phyloP scores from a whole-genome alignment of 1,140 invertebrate genomes.

The Hycleus cichorii region DNA sequence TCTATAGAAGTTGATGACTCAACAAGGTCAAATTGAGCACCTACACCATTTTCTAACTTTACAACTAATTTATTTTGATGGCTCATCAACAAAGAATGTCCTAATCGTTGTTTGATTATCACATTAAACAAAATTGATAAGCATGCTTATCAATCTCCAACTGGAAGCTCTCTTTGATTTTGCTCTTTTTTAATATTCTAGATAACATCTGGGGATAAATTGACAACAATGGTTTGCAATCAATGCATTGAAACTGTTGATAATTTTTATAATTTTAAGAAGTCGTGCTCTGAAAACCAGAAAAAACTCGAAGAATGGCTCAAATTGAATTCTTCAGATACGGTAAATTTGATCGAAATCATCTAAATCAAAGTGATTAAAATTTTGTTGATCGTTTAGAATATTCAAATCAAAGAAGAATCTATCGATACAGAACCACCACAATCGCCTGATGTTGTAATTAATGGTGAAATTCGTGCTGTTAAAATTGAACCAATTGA shows the following conservation, averaged over 20 bases:
- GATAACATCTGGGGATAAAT: slow-evolving; percentile 48
- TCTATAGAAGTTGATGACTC: too few species aligned
- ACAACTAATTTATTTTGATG: too few species aligned
- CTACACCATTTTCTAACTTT: too few species aligned
- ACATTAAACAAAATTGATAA: too few species aligned
- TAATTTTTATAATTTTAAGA: slow-evolving; percentile 49
- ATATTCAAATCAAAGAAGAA: slow-evolving; percentile 30
- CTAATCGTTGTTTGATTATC: too few species aligned
- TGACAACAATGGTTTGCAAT: slow-evolving; percentile 50
- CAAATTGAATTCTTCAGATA: slow-evolving; percentile 31
- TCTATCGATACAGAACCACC: slow-evolving; percentile 15
- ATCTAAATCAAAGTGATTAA: background rate
- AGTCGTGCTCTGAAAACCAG: slow-evolving; percentile 48
- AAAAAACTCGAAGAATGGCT: slow-evolving; percentile 46
- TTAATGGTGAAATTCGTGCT: slow-evolving; percentile 5
- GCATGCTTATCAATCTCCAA: too few species aligned
- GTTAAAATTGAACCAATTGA: slow-evolving; percentile 13
- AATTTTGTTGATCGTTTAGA: slow-evolving; percentile 14
- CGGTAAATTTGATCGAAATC: slow-evolving; percentile 19
- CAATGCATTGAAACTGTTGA: slow-evolving; percentile 49
- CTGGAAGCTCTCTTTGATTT: background rate
- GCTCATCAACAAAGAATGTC: too few species aligned
- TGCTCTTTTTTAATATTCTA: slow-evolving; percentile 23
- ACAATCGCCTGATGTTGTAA: slow-evolving; percentile 5
- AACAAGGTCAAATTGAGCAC: too few species aligned